Percentiles rank a stretch among this genome's conserved stretches.
Evolutionary conservation across 2,113 vertebrate genomes (phyloP).

Genomic region (Saccopteryx bilineata): DNA sequence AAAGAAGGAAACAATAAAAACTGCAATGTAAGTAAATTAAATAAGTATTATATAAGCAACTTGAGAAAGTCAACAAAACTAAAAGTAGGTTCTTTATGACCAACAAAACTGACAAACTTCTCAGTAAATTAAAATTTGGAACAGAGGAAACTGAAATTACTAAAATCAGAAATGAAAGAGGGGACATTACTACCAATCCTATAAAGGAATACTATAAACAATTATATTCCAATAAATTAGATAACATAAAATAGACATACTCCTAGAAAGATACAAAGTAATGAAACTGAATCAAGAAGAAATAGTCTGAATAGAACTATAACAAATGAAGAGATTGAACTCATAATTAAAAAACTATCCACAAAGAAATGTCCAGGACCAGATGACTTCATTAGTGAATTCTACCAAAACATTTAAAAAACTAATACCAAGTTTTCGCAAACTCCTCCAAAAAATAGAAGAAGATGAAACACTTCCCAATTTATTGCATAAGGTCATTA

Average conservation of each 20-base stretch:
- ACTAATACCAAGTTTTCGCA: constrained; percentile 5
- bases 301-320: not conserved
- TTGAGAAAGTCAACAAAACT: constrained; percentile 6
- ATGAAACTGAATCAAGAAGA: not conserved
- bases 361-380: not conserved
- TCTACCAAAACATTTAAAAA: constrained; percentile 38
- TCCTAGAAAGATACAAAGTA: not conserved
- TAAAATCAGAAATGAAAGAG: constrained; percentile 39
- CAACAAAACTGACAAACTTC: constrained; percentile 3
- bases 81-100: not conserved
- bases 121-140: not conserved
- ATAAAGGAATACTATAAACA: not conserved
- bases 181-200: not conserved
- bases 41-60: not conserved
- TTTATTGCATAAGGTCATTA: not conserved
- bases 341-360: constrained; percentile 12
- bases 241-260: constrained; percentile 7
- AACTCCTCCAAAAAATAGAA: constrained; percentile 14
- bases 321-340: constrained; percentile 1
- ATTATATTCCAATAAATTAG: not conserved
- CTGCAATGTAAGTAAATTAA: constrained; percentile 18
- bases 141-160: not conserved
- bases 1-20: constrained; percentile 31
- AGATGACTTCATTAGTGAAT: not conserved
- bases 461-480: not conserved